phyloP scores from a whole-genome alignment of 2,888 invertebrate species.

The Andrena haemorrhoa region DNA sequence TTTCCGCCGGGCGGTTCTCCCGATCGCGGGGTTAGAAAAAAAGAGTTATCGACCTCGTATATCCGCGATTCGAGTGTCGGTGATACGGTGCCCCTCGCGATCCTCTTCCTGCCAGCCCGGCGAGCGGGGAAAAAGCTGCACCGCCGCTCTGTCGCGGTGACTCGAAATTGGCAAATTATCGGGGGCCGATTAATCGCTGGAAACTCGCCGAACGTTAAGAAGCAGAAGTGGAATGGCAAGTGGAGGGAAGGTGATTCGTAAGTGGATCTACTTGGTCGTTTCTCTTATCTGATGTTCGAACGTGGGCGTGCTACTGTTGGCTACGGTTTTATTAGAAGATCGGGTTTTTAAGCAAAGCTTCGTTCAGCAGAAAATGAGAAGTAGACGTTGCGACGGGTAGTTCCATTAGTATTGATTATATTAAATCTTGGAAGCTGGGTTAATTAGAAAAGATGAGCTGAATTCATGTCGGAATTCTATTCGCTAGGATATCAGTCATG shows the following conservation, averaged over 20 bases:
- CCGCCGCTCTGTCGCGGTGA: constrained; percentile 13
- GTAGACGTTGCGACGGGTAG: too few species aligned
- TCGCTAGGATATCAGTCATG: constrained; percentile 2
- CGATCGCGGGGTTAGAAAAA: background rate
- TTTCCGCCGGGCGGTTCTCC: constrained; percentile 43
- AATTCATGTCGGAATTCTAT: background rate
- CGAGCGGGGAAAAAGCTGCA: background rate
- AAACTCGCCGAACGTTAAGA: constrained; percentile 30
- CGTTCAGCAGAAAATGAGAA: too few species aligned
- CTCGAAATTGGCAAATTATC: constrained; percentile 53
- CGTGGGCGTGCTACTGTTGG: too few species aligned
- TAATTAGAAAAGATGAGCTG: too few species aligned
- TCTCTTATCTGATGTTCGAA: background rate
- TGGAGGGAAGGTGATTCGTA: constrained; percentile 5
- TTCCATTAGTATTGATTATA: too few species aligned
- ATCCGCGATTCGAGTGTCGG: constrained; percentile 44
- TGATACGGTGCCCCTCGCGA: constrained; percentile 25
- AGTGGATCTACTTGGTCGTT: background rate
- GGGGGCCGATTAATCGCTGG: constrained; percentile 44
- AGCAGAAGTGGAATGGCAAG: background rate
- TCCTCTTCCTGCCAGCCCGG: constrained; percentile 11
- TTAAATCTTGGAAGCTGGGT: too few species aligned
- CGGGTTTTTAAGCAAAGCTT: too few species aligned
- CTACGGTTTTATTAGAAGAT: too few species aligned
- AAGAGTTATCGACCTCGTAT: constrained; percentile 55